Conservation (phyloP, 37 sponge, comb jelly and placozoan genomes). For the Beroe ovata region DNA sequence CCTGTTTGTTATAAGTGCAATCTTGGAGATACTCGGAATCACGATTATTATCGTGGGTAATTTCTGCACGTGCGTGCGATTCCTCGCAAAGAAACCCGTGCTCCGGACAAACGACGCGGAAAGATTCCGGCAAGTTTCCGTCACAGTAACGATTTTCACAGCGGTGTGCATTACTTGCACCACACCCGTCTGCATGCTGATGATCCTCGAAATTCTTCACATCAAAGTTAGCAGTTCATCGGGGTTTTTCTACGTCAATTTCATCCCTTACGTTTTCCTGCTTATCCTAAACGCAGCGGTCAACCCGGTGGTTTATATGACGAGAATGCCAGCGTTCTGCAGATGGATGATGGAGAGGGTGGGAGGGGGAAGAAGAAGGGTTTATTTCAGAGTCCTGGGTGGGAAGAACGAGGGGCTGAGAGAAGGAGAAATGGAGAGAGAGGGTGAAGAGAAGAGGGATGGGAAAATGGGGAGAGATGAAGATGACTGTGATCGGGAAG, state of each 20-base stretch:
- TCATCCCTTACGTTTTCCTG: neutral
- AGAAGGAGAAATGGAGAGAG: neutral
- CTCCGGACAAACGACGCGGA: neutral
- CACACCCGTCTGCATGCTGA: neutral
- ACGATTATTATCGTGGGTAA: neutral
- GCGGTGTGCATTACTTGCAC: neutral
- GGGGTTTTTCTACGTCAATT: neutral
- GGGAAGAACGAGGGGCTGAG: neutral
- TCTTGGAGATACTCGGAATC: neutral
- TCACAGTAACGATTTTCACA: neutral
- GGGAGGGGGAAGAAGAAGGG: neutral
- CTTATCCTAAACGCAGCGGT: neutral
- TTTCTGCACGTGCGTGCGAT: neutral
- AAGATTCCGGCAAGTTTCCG: neutral
- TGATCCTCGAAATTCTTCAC: neutral
- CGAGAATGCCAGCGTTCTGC: neutral
- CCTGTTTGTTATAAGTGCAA: neutral
- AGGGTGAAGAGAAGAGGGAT: neutral
- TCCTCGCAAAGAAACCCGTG: neutral
- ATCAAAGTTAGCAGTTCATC: neutral
- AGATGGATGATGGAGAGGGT: neutral
- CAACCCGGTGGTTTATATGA: neutral
- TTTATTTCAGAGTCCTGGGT: neutral
- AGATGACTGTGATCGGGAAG: neutral
- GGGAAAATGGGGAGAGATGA: neutral